Conservation (phyloP, 2,113 vertebrate genomes). For the Hemiscyllium ocellatum region DNA sequence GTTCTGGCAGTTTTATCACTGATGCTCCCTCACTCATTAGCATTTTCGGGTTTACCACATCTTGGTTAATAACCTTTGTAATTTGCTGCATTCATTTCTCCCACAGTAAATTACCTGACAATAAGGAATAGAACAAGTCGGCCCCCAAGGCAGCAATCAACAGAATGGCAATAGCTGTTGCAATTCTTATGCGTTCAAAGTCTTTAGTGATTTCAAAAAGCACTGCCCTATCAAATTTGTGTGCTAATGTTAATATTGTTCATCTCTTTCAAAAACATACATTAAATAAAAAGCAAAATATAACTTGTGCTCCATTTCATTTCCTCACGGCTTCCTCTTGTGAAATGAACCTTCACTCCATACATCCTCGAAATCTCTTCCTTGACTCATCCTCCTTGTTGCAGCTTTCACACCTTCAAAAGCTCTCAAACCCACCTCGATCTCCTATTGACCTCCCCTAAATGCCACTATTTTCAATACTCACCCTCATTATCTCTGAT, state of each 20-base stretch:
- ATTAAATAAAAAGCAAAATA: slow-evolving; percentile 5
- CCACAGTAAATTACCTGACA: slow-evolving; percentile 19
- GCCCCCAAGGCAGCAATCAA: slow-evolving; percentile 16
- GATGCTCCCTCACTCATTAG: background rate
- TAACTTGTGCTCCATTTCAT: background rate
- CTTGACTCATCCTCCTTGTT: background rate
- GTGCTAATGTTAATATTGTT: background rate
- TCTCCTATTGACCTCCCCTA: background rate
- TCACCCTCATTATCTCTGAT: background rate
- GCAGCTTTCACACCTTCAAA: background rate
- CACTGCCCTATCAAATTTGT: background rate
- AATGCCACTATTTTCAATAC: background rate
- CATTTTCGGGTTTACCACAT: slow-evolving; percentile 14
- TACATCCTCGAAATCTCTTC: background rate
- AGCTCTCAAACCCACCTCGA: background rate
- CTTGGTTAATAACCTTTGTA: slow-evolving; percentile 30
- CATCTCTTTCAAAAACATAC: slow-evolving; percentile 12
- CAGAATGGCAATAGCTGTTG: background rate
- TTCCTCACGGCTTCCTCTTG: background rate
- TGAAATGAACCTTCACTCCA: background rate
- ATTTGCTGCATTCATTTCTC: background rate
- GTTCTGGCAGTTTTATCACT: too few species aligned
- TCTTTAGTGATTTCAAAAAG: background rate
- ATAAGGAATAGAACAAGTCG: background rate
- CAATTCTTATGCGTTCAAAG: slow-evolving; percentile 1